Evolutionary conservation across 2,113 vertebrate species (phyloP).

Genomic region (Periophthalmus modestus): DNA sequence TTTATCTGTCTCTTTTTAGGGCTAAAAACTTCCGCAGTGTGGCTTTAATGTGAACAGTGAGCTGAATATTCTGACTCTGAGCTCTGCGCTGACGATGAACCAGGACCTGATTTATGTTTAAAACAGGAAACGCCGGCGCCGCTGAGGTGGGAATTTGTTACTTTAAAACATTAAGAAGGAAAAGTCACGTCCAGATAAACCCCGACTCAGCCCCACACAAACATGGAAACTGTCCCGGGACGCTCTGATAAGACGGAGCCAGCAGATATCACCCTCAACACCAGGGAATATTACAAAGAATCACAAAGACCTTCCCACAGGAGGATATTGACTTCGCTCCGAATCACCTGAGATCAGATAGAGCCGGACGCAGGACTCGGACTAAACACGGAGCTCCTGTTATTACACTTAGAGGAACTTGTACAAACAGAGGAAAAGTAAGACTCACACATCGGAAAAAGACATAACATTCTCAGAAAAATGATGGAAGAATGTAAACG

Average conservation of each 20-base stretch:
- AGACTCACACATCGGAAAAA: neutral
- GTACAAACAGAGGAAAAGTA: neutral
- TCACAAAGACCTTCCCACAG: neutral
- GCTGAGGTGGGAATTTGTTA: conserved; percentile 53
- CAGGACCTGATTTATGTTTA: conserved; percentile 49
- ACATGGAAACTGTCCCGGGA: neutral
- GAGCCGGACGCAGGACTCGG: neutral
- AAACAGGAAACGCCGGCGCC: conserved; percentile 75
- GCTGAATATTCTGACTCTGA: neutral
- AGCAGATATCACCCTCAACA: neutral
- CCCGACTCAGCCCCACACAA: conserved; percentile 16
- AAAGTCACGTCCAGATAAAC: conserved; percentile 44
- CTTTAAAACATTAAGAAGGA: conserved; percentile 43
- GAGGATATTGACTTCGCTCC: conserved; percentile 6
- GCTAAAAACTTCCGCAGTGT: too few relatives aligned
- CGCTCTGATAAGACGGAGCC: conserved; percentile 45
- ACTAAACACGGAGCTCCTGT: conserved; percentile 9
- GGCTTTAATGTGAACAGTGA: too few relatives aligned
- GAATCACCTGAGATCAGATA: conserved; percentile 3
- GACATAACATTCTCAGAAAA: too few relatives aligned
- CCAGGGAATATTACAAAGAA: conserved; percentile 6
- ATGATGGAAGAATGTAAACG: too few relatives aligned
- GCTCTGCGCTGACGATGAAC: conserved; percentile 35
- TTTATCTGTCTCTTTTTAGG: too few relatives aligned
- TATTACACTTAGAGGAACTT: neutral